Evolutionary conservation across 1,140 invertebrate genomes (phyloP).

Genomic region (Nasonia longicornis): DNA sequence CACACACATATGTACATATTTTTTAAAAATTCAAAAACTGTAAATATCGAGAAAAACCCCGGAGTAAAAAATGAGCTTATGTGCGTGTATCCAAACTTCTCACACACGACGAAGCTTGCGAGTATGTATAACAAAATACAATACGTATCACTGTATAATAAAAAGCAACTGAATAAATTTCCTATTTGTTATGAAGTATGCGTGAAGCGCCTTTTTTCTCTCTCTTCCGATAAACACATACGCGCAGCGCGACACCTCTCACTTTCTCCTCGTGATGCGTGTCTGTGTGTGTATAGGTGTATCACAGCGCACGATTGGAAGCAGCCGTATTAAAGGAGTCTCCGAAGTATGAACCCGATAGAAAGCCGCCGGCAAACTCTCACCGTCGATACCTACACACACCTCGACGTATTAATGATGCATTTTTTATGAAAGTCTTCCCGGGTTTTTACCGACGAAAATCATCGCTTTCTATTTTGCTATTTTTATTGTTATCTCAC

Average conservation of each 20-base stretch:
- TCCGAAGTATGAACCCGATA: not conserved
- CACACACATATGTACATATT: too few species aligned
- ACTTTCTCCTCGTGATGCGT: not conserved
- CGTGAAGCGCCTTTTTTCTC: not conserved
- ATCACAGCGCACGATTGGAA: not conserved
- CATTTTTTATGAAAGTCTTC: not conserved
- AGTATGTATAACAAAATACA: not conserved
- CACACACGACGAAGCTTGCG: not conserved
- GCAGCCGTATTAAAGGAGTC: conserved; percentile 17
- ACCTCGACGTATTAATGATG: not conserved
- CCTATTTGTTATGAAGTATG: not conserved
- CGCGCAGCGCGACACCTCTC: not conserved
- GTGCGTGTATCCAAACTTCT: too few species aligned
- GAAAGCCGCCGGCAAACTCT: conserved; percentile 28
- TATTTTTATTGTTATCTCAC: not conserved
- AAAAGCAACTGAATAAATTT: not conserved
- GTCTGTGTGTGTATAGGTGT: not conserved
- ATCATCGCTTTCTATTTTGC: not conserved
- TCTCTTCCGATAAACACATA: not conserved
- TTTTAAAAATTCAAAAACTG: too few species aligned
- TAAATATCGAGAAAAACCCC: too few species aligned
- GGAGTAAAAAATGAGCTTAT: too few species aligned
- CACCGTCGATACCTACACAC: not conserved
- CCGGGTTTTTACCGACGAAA: not conserved
- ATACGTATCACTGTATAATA: not conserved